phyloP scores from a whole-genome alignment of 2,888 invertebrate species.

The Rhamnusium bicolor region DNA sequence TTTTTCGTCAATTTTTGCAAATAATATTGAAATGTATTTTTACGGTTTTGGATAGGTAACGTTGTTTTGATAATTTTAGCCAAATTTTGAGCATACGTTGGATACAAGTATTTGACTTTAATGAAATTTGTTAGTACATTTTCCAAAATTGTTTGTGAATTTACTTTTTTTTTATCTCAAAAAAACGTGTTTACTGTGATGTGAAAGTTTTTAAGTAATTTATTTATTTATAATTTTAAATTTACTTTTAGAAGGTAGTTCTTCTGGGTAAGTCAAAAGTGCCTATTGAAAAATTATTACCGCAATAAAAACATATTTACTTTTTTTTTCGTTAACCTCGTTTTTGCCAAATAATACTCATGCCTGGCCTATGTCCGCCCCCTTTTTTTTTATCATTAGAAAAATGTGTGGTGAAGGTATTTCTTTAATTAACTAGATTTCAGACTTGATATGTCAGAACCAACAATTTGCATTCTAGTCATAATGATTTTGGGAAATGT shows the following conservation, averaged over 20 bases:
- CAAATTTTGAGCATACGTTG: slow-evolving; percentile 1
- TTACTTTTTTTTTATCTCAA: neutral
- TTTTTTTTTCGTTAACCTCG: no score
- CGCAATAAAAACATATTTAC: no score
- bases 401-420: neutral
- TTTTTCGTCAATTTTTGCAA: slow-evolving; percentile 17
- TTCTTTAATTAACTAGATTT: no score
- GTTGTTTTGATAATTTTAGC: neutral
- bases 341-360: neutral
- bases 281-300: no score
- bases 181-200: neutral
- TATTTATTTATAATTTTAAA: slow-evolving; percentile 12
- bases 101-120: neutral
- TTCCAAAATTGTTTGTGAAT: slow-evolving; percentile 10
- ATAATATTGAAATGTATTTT: neutral
- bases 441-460: no score
- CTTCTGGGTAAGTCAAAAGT: neutral
- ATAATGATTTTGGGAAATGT: slow-evolving; percentile 12
- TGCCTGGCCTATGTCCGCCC: no score
- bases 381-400: neutral
- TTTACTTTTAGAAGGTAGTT: neutral
- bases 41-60: slow-evolving; percentile 18
- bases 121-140: slow-evolving; percentile 12
- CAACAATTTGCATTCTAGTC: slow-evolving; percentile 7
- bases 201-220: slow-evolving; percentile 12